A percentile compares a stretch with the other conserved stretches of the same genome.
These are phyloP conservation scores for Nesidiocoris tenuis DNA, from an alignment of 2,888 invertebrate species.

Conservation along the genomic window DNA sequence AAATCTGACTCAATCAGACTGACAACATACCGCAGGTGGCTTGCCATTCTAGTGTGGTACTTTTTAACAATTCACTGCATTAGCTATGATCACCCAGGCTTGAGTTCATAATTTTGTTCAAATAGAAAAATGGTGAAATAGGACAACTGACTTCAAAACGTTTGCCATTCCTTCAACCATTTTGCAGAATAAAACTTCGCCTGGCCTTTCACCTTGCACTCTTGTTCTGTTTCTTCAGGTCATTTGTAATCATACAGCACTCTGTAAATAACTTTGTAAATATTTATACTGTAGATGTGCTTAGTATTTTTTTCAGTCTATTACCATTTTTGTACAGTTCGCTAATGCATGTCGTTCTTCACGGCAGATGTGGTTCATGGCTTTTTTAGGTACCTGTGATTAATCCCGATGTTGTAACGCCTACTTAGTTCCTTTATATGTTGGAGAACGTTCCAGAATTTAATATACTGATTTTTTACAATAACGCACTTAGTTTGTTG, in stretches of 20 bases:
- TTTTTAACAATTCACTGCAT: no score
- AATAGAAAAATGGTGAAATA: no score
- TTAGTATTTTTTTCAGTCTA: background rate
- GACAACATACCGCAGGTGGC: no score
- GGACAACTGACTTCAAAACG: no score
- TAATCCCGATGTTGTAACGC: slow-evolving; percentile 14
- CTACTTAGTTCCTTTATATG: background rate
- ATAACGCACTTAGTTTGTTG: background rate
- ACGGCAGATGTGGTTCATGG: slow-evolving; percentile 9
- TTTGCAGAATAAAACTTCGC: no score
- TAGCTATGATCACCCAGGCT: no score
- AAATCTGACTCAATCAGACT: no score
- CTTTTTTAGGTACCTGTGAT: slow-evolving; percentile 33
- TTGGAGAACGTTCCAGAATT: background rate
- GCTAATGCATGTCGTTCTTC: slow-evolving; percentile 23
- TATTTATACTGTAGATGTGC: slow-evolving; percentile 17
- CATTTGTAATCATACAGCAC: background rate
- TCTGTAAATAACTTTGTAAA: slow-evolving; percentile 19
- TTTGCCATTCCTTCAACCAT: no score
- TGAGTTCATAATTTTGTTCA: no score
- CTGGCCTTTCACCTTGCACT: background rate
- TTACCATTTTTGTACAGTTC: background rate
- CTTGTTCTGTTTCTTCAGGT: background rate
- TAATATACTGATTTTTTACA: background rate
- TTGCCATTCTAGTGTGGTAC: no score